These are phyloP conservation scores for Myotis myotis DNA, from an alignment of 2,797 vertebrate species.

Conservation along the genomic window DNA sequence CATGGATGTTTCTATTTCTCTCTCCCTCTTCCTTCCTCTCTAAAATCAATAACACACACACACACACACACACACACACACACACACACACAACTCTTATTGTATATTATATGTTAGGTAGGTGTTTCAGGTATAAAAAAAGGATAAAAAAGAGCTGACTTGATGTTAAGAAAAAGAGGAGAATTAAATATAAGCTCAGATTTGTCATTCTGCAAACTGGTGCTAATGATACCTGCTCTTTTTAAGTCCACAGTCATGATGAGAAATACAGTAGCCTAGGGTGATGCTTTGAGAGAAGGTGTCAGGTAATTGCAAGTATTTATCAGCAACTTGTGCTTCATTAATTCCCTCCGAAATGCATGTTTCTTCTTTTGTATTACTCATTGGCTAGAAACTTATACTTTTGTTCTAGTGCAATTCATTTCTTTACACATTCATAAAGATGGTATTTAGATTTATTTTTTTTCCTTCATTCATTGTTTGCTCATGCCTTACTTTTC, in stretches of 20 bases:
- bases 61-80: too few species aligned
- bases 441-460: conserved; percentile 71
- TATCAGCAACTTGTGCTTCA: conserved; percentile 6
- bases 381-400: conserved; percentile 44
- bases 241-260: not conserved
- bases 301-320: not conserved
- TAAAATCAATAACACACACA: too few species aligned
- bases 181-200: not conserved
- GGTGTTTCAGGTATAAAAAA: not conserved
- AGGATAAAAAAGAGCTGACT: not conserved
- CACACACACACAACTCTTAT: too few species aligned
- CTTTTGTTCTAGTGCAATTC: conserved; percentile 52
- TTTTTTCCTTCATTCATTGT: conserved; percentile 76
- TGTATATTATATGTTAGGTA: not conserved
- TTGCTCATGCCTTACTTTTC: conserved; percentile 73
- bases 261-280: not conserved
- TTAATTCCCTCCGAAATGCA: conserved; percentile 33
- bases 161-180: conserved; percentile 3
- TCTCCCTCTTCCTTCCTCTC: too few species aligned
- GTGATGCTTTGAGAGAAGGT: conserved; percentile 3
- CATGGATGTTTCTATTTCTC: too few species aligned
- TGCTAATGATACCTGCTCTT: not conserved
- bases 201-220: conserved; percentile 5
- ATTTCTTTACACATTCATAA: conserved; percentile 68
- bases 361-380: not conserved